These are phyloP conservation scores for Melanostigma gelatinosum DNA, from an alignment of 2,113 vertebrate species.

Conservation along the genomic window DNA sequence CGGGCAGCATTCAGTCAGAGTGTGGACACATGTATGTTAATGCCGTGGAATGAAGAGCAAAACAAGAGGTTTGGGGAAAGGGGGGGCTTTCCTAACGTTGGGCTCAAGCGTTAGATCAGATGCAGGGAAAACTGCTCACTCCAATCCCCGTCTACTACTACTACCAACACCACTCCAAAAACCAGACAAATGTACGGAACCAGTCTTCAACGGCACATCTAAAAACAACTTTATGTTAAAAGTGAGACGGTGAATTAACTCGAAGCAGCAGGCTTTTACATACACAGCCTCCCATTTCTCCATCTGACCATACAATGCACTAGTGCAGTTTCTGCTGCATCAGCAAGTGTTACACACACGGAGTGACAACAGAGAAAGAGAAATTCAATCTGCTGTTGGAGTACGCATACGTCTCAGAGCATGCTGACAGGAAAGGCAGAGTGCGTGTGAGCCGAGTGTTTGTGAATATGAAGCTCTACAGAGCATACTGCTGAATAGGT, in stretches of 20 bases:
- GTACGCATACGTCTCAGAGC: constrained; percentile 6
- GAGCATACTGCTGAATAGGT: neutral
- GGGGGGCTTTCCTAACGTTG: constrained; percentile 26
- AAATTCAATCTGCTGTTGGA: constrained; percentile 42
- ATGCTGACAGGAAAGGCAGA: constrained; percentile 18
- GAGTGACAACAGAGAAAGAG: constrained; percentile 34
- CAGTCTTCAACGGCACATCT: neutral
- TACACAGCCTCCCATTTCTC: neutral
- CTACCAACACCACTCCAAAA: neutral
- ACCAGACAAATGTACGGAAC: neutral
- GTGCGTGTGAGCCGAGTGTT: constrained; percentile 5
- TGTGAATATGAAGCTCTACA: constrained; percentile 12
- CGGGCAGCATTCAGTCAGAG: constrained; percentile 4
- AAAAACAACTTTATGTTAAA: neutral
- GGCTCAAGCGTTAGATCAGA: neutral
- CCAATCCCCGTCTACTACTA: too few relatives aligned
- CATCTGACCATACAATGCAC: constrained; percentile 68
- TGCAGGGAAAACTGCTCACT: neutral
- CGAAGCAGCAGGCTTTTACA: neutral
- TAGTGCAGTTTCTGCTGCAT: constrained; percentile 32
- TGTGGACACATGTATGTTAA: constrained; percentile 9
- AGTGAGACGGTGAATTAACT: neutral
- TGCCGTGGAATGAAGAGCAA: constrained; percentile 4
- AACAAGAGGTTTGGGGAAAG: constrained; percentile 32
- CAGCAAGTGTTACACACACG: constrained; percentile 34